Evolutionary conservation across 2,888 invertebrate genomes (phyloP).

Genomic region (Mactromeris polynyma): DNA sequence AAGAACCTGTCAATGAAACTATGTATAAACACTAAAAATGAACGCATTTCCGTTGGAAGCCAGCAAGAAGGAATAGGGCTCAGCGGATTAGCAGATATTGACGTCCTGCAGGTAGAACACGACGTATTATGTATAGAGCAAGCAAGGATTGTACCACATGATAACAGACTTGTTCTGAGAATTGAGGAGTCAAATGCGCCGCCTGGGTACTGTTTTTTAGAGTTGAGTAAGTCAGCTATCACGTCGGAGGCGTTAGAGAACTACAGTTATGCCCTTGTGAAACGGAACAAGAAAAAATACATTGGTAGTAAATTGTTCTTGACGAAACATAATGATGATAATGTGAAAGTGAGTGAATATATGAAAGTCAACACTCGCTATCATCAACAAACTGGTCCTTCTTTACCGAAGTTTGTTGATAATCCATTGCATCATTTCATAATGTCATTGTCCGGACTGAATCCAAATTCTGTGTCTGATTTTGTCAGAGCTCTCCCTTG

Average conservation of each 20-base stretch:
- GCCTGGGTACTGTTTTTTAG: not conserved
- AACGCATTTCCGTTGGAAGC: conserved; percentile 37
- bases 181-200: not conserved
- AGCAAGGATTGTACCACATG: not conserved
- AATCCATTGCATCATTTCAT: not conserved
- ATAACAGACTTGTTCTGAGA: not conserved
- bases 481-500: conserved; percentile 31
- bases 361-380: conserved; percentile 10
- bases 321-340: conserved; percentile 12
- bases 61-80: conserved; percentile 36
- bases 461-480: not conserved
- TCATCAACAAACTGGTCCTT: conserved; percentile 13
- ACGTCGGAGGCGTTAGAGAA: not conserved
- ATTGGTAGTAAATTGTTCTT: conserved; percentile 12
- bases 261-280: not conserved
- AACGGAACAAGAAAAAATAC: not conserved
- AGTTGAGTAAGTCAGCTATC: not conserved
- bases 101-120: conserved; percentile 27
- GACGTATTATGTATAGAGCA: not conserved
- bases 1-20: conserved; percentile 26
- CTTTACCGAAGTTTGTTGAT: conserved; percentile 17
- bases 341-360: not conserved
- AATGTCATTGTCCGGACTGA: not conserved
- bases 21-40: conserved; percentile 22
- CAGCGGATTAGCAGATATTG: conserved; percentile 4